These are phyloP conservation scores for Parus major DNA, from an alignment of 2,113 vertebrate species.

Conservation along the genomic window DNA sequence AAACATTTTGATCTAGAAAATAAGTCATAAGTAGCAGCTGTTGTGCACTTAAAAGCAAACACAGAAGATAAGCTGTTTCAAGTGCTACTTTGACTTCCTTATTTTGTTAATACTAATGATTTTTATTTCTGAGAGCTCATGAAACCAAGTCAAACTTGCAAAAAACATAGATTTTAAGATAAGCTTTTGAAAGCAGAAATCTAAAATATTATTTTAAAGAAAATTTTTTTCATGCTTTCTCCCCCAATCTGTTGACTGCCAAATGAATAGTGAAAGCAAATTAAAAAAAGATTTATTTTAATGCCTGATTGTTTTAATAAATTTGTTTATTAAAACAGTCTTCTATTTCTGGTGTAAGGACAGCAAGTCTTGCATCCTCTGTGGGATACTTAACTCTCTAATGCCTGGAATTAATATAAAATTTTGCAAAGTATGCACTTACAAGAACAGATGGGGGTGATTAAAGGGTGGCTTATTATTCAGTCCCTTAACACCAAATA, in stretches of 20 bases:
- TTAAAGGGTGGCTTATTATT: constrained; percentile 11
- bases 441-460: background rate
- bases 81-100: background rate
- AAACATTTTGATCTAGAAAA: background rate
- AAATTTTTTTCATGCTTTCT: background rate
- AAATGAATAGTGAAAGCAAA: background rate
- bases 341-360: background rate
- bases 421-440: background rate
- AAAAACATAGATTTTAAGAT: background rate
- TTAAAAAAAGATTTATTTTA: background rate
- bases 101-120: background rate
- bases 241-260: background rate
- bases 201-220: background rate
- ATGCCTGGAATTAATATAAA: background rate
- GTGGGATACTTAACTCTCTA: constrained; percentile 4
- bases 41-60: background rate
- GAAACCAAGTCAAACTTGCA: background rate
- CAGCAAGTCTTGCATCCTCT: background rate
- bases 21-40: background rate
- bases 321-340: background rate
- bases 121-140: background rate
- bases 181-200: background rate
- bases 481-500: background rate
- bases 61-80: background rate
- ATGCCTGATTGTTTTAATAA: background rate